Percentiles rank a stretch among this genome's conserved stretches.
Conservation (phyloP, 2,113 vertebrate genomes). For the Ellobius talpinus region DNA sequence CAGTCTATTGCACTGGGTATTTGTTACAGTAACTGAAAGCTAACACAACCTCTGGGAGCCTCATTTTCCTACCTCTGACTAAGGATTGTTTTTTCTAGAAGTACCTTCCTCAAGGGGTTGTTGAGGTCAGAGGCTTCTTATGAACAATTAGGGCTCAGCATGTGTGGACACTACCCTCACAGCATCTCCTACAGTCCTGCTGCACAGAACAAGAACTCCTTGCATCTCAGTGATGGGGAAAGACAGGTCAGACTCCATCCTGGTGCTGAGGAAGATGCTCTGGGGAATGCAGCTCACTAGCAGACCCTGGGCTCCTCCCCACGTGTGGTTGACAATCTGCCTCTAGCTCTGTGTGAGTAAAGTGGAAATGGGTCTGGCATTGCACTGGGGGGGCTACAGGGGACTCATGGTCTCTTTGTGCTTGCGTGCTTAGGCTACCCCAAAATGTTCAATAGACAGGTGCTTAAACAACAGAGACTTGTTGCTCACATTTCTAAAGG, state of each 20-base stretch:
- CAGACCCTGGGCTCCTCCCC: not conserved
- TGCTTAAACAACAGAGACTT: not conserved
- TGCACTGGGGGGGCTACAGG: too few relatives aligned
- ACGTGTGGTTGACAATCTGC: not conserved
- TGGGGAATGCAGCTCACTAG: not conserved
- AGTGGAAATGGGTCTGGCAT: not conserved
- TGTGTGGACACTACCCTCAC: not conserved
- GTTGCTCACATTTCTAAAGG: not conserved
- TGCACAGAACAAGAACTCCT: not conserved
- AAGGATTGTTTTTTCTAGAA: not conserved
- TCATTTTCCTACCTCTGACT: not conserved
- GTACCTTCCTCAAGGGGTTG: not conserved
- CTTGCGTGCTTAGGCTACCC: not conserved
- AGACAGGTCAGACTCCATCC: not conserved
- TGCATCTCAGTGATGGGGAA: not conserved
- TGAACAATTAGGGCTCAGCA: accelerated
- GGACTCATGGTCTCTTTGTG: not conserved
- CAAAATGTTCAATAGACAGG: not conserved
- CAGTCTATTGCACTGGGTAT: too few relatives aligned
- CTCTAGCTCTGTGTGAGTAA: not conserved
- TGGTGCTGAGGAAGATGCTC: not conserved
- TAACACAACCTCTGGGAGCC: not conserved
- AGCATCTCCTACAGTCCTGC: not conserved
- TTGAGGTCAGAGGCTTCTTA: not conserved
- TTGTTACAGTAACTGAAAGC: not conserved